Percentiles rank a stretch among this genome's conserved stretches.
Conservation (phyloP, 2,888 invertebrate genomes). For the Charanyca ferruginea region DNA sequence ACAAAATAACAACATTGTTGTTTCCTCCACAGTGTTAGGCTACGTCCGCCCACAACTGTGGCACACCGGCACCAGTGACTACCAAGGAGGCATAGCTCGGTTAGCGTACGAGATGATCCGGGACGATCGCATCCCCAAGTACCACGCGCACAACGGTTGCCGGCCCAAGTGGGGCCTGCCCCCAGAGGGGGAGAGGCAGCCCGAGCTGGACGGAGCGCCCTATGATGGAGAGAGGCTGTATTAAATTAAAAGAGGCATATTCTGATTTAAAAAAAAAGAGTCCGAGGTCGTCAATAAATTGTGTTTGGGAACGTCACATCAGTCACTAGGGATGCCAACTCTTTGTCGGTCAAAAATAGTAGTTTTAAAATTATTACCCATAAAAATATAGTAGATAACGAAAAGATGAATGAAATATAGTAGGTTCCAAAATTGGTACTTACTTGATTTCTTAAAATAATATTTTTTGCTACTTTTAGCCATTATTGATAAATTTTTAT, state of each 20-base stretch:
- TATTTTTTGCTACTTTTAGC: too few relatives aligned
- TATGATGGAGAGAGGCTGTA: conserved; percentile 83
- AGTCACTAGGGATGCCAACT: too few relatives aligned
- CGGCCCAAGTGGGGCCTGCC: conserved; percentile 83
- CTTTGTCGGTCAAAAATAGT: too few relatives aligned
- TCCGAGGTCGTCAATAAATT: neutral
- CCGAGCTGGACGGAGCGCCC: conserved; percentile 82
- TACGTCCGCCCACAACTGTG: conserved; percentile 80
- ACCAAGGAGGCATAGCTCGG: conserved; percentile 82
- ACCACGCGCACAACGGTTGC: conserved; percentile 81
- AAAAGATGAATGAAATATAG: too few relatives aligned
- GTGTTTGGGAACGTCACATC: too few relatives aligned
- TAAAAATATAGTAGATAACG: too few relatives aligned
- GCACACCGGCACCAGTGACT: conserved; percentile 83
- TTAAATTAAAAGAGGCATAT: conserved; percentile 52
- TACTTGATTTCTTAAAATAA: too few relatives aligned
- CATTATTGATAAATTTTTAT: too few relatives aligned
- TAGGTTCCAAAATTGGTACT: too few relatives aligned
- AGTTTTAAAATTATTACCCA: too few relatives aligned
- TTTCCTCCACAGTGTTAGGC: conserved; percentile 74
- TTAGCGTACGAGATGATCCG: conserved; percentile 85
- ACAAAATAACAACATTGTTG: neutral
- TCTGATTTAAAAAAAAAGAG: neutral
- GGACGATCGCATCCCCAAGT: conserved; percentile 81
- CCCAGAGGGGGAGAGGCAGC: conserved; percentile 82